Evolutionary conservation across 2,888 invertebrate species (phyloP).

Genomic region (Lysandra bellargus): DNA sequence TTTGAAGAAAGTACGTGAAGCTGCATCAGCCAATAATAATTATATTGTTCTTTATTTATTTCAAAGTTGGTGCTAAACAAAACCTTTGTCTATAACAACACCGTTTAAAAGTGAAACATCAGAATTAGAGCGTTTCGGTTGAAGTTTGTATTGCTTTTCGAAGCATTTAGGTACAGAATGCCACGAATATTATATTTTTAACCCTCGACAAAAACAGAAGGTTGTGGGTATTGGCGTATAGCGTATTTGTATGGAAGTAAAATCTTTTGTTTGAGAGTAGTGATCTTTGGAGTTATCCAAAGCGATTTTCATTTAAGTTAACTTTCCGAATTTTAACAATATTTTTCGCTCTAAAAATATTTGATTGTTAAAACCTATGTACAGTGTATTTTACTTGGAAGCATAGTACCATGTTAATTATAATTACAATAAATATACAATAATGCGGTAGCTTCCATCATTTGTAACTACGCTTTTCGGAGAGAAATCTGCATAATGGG

Average conservation of each 20-base stretch:
- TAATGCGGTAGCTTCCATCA: not conserved
- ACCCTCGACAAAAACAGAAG: too few relatives aligned
- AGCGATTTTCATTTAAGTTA: not conserved
- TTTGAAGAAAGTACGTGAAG: conserved; percentile 17
- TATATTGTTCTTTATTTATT: not conserved
- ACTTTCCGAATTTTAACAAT: not conserved
- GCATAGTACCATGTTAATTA: not conserved
- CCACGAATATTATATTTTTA: too few relatives aligned
- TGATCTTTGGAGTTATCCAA: not conserved
- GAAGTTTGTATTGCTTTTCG: too few relatives aligned
- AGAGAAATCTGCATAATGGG: conserved; percentile 14
- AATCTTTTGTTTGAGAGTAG: too few relatives aligned
- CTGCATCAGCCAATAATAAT: not conserved
- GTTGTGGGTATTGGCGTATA: too few relatives aligned
- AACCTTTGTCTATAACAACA: not conserved
- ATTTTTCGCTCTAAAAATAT: not conserved
- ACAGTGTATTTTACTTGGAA: not conserved
- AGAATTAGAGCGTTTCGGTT: not conserved
- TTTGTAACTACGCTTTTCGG: not conserved
- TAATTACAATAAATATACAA: conserved; percentile 20
- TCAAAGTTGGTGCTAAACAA: not conserved
- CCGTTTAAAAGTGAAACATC: not conserved
- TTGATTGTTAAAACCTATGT: not conserved
- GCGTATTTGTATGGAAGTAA: too few relatives aligned
- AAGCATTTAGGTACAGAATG: too few relatives aligned